Conservation (phyloP, 2,113 vertebrate species). For the Buteo buteo region DNA sequence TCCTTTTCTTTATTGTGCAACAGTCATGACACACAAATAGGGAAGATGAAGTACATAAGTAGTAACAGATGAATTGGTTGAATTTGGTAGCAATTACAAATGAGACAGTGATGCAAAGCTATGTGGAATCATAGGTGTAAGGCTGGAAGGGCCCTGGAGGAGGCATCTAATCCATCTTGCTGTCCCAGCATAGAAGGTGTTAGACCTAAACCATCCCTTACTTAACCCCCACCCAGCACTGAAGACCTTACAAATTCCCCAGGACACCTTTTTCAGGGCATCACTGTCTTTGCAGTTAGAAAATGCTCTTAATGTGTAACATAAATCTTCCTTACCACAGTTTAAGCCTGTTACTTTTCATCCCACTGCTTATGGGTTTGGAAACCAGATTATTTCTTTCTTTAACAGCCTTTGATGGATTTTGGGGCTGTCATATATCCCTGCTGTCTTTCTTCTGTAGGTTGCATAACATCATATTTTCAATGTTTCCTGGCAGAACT, state of each 20-base stretch:
- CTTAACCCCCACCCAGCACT: background rate
- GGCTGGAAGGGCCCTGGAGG: background rate
- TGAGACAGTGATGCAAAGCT: background rate
- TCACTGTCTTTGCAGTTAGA: background rate
- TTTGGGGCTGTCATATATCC: background rate
- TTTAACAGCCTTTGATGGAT: conserved; percentile 19
- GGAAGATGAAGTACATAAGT: background rate
- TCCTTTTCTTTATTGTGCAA: background rate
- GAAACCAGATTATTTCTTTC: conserved; percentile 36
- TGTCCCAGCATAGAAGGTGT: background rate
- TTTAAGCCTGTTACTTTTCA: conserved; percentile 41
- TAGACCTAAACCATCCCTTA: background rate
- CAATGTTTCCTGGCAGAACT: conserved; percentile 23
- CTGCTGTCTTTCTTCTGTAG: background rate
- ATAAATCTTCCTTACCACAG: conserved; percentile 3
- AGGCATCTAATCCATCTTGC: background rate
- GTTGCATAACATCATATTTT: background rate
- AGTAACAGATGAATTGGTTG: background rate
- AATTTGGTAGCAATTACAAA: background rate
- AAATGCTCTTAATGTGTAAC: conserved; percentile 16
- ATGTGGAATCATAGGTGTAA: background rate
- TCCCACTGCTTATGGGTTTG: background rate
- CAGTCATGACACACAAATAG: background rate
- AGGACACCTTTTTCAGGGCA: background rate
- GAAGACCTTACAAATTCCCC: background rate